phyloP scores from a whole-genome alignment of 1,140 invertebrate genomes.

The Aricia agestis region DNA sequence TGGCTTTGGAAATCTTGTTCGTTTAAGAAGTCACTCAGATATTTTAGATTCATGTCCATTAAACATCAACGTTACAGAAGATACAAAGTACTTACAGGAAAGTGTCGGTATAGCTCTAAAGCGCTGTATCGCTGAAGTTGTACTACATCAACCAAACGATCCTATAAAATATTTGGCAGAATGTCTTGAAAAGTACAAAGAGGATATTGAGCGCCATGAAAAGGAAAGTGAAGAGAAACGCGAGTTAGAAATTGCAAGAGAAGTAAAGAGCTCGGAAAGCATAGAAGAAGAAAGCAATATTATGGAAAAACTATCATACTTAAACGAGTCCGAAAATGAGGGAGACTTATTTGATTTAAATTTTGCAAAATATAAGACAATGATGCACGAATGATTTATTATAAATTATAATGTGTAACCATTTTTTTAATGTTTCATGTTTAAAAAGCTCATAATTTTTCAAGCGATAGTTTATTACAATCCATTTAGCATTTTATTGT shows the following conservation, averaged over 20 bases:
- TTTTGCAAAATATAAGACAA: conserved; percentile 45
- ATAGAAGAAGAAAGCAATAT: conserved; percentile 38
- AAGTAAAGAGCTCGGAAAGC: conserved; percentile 50
- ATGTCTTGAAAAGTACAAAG: conserved; percentile 53
- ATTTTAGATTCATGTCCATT: conserved; percentile 58
- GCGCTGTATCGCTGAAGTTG: conserved; percentile 54
- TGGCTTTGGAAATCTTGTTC: conserved; percentile 64
- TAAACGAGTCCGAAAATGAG: background rate
- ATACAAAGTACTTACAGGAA: conserved; percentile 60
- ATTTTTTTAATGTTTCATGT: too few species aligned
- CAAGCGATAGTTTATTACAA: too few species aligned
- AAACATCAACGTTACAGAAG: conserved; percentile 57
- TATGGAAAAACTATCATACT: background rate
- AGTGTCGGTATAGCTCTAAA: conserved; percentile 58
- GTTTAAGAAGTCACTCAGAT: conserved; percentile 58
- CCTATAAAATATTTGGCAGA: conserved; percentile 59
- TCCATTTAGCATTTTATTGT: too few species aligned
- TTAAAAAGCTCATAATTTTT: too few species aligned
- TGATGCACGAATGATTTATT: background rate
- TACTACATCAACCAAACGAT: conserved; percentile 58
- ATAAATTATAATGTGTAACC: too few species aligned
- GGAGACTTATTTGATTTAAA: conserved; percentile 49
- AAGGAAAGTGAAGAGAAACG: conserved; percentile 50
- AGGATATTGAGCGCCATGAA: conserved; percentile 61
- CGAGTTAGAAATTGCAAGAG: conserved; percentile 50